Evolutionary conservation across 2,797 vertebrate genomes (phyloP), one percentile per base, ranked within the genome.

Genomic region (Siniperca undulata): DNA sequence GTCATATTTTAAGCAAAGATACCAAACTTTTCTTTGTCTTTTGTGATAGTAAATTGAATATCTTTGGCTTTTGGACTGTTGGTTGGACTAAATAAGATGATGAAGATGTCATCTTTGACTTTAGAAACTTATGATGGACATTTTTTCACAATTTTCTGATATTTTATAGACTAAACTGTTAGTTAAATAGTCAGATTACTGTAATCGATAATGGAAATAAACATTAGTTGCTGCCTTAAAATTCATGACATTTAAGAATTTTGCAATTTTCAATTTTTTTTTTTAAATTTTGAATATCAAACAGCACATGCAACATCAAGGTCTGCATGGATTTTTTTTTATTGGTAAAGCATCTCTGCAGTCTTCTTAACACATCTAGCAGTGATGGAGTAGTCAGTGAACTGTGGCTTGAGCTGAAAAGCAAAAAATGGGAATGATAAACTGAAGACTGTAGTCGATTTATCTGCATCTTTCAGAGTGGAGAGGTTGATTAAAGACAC

Each of bases 401-500:
- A 42, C 68, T 17, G 17, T n/a, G 22, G 75, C 65, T 55, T 24
- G 44, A 76, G 61, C 61, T 30, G 22, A 38, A 61, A 27, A 46
- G 73, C 38, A 61, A 66, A 70, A 66, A 61, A 36, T 6, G 34
- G 42, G 65, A 60, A 48, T 0, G 12, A 75, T 66, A 27, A 73
- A 69, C 2, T 5, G 46, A 40, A 62, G 62, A 74, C 27, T 65
- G 30, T 30, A 30, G 30, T 30, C 30, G 30, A 30, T 30, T 30
- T 30, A 30, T 30, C 30, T 30, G 30, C 30, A 30, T 30, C 30
- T 30, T 30, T 30, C 30, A 30, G 22, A 65, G 62, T 46, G 50
- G 36, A 78, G 60, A 46, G 48, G 62, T 30, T 67, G 75, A 78
- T 85, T 61, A 65, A 66, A 68, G 62, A 79, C 58, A 58, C 13